Conservation (phyloP, 2,113 vertebrate species). For the Rhynchomys soricoides region DNA sequence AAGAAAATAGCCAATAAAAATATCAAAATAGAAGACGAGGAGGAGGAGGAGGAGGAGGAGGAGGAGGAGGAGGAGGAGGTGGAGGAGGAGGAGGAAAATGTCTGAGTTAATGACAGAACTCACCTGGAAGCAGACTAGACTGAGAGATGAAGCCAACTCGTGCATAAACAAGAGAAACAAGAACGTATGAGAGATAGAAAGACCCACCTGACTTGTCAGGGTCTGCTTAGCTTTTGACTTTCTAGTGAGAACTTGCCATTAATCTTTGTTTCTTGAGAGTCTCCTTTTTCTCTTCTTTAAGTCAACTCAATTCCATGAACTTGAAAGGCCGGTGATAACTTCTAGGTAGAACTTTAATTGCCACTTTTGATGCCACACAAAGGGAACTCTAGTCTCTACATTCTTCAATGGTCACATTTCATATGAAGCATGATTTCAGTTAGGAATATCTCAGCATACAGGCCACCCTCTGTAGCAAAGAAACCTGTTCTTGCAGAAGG, state of each 20-base stretch:
- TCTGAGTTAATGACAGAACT: not conserved
- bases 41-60: too few species aligned
- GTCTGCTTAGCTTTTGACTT: not conserved
- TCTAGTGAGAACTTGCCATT: not conserved
- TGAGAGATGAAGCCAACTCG: not conserved
- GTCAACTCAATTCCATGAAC: not conserved
- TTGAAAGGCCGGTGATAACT: not conserved
- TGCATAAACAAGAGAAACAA: not conserved
- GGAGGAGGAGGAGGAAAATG: not conserved
- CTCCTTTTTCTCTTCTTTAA: not conserved
- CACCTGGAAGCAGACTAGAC: not conserved
- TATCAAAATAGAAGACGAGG: too few species aligned
- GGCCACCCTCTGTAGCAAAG: conserved; percentile 28
- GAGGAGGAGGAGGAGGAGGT: too few species aligned
- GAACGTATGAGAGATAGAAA: too few species aligned
- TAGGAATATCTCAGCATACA: conserved; percentile 20
- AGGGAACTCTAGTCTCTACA: not conserved
- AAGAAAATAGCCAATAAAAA: too few species aligned
- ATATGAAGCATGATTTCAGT: not conserved
- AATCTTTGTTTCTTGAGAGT: not conserved
- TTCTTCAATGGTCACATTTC: not conserved
- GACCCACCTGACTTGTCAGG: not conserved
- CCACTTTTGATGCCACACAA: not conserved
- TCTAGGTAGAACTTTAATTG: not conserved
- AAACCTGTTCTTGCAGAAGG: conserved; percentile 28